Evolutionary conservation across 2,113 vertebrate species (phyloP).

Genomic region (Bucco capensis): DNA sequence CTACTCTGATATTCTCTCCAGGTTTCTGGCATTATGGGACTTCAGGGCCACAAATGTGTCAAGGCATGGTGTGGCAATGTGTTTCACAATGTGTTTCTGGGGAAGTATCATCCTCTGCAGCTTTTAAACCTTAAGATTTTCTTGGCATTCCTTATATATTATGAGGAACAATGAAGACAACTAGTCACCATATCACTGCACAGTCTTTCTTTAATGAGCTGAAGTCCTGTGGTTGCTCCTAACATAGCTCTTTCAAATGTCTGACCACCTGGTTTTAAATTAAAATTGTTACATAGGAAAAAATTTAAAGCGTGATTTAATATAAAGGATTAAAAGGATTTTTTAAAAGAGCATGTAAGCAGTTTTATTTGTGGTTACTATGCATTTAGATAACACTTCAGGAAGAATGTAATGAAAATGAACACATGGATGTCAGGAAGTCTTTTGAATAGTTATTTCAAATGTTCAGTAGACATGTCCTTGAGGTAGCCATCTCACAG

Average conservation of each 20-base stretch:
- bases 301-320: neutral
- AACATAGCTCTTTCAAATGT: neutral
- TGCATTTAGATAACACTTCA: neutral
- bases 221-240: neutral
- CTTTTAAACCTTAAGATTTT: neutral
- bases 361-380: neutral
- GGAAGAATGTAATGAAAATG: neutral
- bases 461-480: neutral
- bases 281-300: neutral
- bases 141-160: neutral
- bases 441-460: neutral
- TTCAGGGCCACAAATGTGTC: neutral
- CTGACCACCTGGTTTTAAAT: neutral
- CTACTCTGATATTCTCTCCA: neutral
- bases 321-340: neutral
- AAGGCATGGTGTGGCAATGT: neutral
- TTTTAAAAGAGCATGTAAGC: neutral
- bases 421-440: neutral
- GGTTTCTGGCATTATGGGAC: neutral
- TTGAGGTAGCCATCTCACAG: neutral
- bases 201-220: neutral
- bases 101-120: neutral
- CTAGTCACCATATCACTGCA: neutral
- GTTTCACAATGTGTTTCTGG: neutral
- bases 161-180: neutral